phyloP scores from a whole-genome alignment of 1,140 invertebrate species.

The Xylocopa sonorina region DNA sequence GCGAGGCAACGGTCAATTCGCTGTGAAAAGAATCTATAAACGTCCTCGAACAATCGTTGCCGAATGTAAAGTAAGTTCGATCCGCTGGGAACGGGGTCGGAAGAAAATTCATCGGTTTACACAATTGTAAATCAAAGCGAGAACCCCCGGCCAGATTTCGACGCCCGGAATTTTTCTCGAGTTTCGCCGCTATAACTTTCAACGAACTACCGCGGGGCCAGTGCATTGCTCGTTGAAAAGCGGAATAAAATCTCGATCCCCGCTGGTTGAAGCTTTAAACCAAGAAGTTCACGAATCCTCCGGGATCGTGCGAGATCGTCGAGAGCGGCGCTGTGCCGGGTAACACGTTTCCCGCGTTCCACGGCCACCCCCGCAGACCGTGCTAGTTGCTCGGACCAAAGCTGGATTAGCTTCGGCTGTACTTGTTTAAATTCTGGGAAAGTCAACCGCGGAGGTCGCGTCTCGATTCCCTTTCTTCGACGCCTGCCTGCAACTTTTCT shows the following conservation, averaged over 20 bases:
- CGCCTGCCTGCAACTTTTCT: constrained; percentile 4
- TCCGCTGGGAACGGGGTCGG: too few species aligned
- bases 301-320: background rate
- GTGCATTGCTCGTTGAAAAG: background rate
- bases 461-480: constrained; percentile 1
- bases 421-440: constrained; percentile 31
- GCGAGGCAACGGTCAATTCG: background rate
- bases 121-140: background rate
- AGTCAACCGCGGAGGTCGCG: constrained; percentile 3
- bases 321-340: background rate
- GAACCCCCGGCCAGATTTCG: background rate
- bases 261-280: background rate
- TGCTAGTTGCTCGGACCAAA: background rate
- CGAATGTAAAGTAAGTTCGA: background rate
- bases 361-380: background rate
- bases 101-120: background rate
- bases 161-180: background rate
- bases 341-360: constrained; percentile 1
- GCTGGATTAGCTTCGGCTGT: background rate
- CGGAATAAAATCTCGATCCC: background rate
- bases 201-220: background rate
- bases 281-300: background rate
- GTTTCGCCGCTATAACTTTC: background rate
- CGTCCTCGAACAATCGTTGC: background rate
- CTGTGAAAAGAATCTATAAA: background rate